Evolutionary conservation across 2,888 invertebrate genomes (phyloP).

Genomic region (Quadroppia sp.): DNA sequence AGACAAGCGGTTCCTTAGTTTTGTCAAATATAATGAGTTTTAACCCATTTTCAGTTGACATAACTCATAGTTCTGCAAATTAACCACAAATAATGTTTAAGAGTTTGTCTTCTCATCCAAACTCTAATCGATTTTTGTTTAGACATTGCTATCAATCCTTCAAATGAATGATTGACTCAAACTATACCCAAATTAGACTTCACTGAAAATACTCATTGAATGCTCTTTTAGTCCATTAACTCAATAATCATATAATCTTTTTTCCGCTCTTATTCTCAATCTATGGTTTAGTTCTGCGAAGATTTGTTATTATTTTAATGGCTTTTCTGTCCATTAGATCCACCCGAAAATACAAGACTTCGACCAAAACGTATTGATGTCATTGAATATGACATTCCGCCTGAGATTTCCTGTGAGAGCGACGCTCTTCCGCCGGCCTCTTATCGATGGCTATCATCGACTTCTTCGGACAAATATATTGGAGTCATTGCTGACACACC

Average conservation of each 20-base stretch:
- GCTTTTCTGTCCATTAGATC: too few relatives aligned
- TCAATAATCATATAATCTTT: neutral
- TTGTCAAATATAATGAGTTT: constrained; percentile 10
- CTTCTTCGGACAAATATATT: constrained; percentile 58
- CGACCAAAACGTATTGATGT: constrained; percentile 55
- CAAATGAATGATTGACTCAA: neutral
- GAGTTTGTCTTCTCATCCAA: neutral
- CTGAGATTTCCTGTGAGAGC: constrained; percentile 47
- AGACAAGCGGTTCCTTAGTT: neutral
- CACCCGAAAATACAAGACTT: constrained; percentile 76
- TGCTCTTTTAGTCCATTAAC: neutral
- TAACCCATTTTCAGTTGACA: constrained; percentile 35
- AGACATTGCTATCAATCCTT: neutral
- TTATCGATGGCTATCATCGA: constrained; percentile 61
- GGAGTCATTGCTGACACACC: constrained; percentile 54
- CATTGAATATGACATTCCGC: constrained; percentile 49
- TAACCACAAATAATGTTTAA: constrained; percentile 7
- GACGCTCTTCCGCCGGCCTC: constrained; percentile 59
- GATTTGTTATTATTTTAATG: too few relatives aligned
- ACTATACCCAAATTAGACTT: neutral
- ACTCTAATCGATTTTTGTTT: constrained; percentile 27
- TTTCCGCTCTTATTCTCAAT: too few relatives aligned
- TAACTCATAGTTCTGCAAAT: constrained; percentile 36
- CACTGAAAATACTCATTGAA: neutral
- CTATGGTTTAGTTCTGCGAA: too few relatives aligned